Conservation (phyloP, 2,888 invertebrate genomes). For the Cryptus viduatorius region DNA sequence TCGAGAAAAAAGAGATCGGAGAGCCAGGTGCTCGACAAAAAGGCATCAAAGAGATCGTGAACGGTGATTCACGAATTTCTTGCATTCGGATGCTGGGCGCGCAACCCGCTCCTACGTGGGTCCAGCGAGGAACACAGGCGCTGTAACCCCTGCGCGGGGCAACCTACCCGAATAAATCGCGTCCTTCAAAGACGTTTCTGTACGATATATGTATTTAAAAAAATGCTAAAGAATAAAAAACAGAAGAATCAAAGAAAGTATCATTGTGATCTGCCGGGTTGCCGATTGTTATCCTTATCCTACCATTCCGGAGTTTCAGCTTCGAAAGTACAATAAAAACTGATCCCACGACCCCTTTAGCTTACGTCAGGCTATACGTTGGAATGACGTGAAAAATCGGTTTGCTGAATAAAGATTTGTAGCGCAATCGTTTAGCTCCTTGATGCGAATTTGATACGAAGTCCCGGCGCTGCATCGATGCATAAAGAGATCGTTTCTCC, state of each 20-base stretch:
- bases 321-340: neutral
- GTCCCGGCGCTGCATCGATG: neutral
- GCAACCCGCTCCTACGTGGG: slow-evolving; percentile 58
- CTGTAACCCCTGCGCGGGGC: slow-evolving; percentile 53
- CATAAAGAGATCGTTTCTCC: neutral
- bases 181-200: slow-evolving; percentile 25
- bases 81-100: slow-evolving; percentile 59
- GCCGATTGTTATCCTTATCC: slow-evolving; percentile 24
- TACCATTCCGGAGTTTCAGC: neutral
- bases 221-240: slow-evolving; percentile 7
- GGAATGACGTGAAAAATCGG: no score
- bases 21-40: slow-evolving; percentile 65
- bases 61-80: slow-evolving; percentile 61
- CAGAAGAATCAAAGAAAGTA: slow-evolving; percentile 46
- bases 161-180: slow-evolving; percentile 48
- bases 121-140: slow-evolving; percentile 42
- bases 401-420: neutral
- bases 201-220: slow-evolving; percentile 22
- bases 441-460: neutral
- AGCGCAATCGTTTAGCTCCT: neutral
- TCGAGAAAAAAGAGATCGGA: slow-evolving; percentile 44
- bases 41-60: slow-evolving; percentile 70
- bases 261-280: slow-evolving; percentile 22
- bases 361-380: neutral
- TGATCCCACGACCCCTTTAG: neutral